phyloP scores from a whole-genome alignment of 2,797 vertebrate genomes.

The Petrocephalus sullivani region DNA sequence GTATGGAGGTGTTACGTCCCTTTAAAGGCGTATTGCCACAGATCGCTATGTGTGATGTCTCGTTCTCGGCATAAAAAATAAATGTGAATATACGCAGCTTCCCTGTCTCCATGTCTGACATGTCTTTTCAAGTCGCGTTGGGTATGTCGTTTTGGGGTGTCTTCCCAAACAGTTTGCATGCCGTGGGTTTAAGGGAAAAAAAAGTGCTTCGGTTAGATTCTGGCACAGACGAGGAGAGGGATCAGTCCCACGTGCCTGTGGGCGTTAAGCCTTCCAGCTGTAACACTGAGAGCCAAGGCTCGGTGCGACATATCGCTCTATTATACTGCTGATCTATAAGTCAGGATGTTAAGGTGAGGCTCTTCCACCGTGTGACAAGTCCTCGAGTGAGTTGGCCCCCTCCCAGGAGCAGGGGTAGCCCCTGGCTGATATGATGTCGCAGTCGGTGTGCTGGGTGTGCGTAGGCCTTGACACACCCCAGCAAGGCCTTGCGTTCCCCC shows the following conservation, averaged over 20 bases:
- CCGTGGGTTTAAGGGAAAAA: not conserved
- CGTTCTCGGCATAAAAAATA: not conserved
- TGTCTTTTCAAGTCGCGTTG: not conserved
- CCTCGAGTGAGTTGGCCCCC: not conserved
- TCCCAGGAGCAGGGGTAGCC: not conserved
- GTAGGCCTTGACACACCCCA: not conserved
- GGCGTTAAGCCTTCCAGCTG: not conserved
- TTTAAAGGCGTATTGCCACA: not conserved
- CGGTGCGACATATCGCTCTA: not conserved
- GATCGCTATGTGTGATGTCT: not conserved
- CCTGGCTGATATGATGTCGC: not conserved
- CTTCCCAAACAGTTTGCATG: not conserved
- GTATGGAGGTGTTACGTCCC: constrained; percentile 10
- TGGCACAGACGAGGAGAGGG: not conserved
- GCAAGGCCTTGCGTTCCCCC: not conserved
- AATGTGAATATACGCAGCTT: not conserved
- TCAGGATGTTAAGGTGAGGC: not conserved
- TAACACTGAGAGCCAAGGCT: not conserved
- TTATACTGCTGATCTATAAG: not conserved
- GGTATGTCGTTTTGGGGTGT: not conserved
- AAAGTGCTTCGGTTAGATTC: not conserved
- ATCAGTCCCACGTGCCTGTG: not conserved
- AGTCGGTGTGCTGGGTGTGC: not conserved
- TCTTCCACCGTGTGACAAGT: not conserved
- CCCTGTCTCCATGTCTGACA: not conserved